phyloP scores from a whole-genome alignment of 2,888 invertebrate species.

The Leucophenga montana region DNA sequence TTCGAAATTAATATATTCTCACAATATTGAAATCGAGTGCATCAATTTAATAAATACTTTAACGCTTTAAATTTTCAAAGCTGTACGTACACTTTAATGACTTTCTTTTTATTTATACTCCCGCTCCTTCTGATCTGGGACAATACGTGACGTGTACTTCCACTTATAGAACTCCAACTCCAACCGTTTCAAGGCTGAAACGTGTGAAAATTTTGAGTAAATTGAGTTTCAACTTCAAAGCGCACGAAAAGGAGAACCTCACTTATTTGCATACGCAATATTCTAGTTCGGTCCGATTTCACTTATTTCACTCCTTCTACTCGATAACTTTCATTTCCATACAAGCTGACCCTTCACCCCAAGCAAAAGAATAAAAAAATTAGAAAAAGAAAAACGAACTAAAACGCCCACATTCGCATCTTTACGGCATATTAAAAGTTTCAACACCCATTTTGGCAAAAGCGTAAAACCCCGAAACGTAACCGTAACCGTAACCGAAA shows the following conservation, averaged over 20 bases:
- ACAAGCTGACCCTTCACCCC: conserved; percentile 16
- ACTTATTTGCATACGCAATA: conserved; percentile 54
- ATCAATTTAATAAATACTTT: too few relatives aligned
- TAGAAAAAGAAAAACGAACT: conserved; percentile 8
- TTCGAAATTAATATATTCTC: too few relatives aligned
- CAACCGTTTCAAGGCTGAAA: conserved; percentile 37
- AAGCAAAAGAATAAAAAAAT: background rate
- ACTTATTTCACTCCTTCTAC: background rate
- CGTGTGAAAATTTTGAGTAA: conserved; percentile 66
- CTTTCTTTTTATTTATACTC: too few relatives aligned
- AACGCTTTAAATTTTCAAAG: too few relatives aligned
- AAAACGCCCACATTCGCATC: background rate
- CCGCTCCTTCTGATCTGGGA: too few relatives aligned
- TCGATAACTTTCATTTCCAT: conserved; percentile 14
- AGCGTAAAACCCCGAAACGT: conserved; percentile 21
- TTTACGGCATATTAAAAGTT: conserved; percentile 58
- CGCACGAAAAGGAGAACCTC: conserved; percentile 48
- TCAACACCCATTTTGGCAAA: conserved; percentile 49
- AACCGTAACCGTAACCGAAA: conserved; percentile 6
- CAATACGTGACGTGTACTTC: too few relatives aligned
- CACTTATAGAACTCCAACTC: too few relatives aligned
- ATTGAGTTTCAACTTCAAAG: conserved; percentile 66
- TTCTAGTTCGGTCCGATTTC: background rate
- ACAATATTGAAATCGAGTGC: too few relatives aligned
- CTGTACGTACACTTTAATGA: too few relatives aligned